phyloP scores from a whole-genome alignment of 2,797 vertebrate species.

The Neosilurus hyrtlii region DNA sequence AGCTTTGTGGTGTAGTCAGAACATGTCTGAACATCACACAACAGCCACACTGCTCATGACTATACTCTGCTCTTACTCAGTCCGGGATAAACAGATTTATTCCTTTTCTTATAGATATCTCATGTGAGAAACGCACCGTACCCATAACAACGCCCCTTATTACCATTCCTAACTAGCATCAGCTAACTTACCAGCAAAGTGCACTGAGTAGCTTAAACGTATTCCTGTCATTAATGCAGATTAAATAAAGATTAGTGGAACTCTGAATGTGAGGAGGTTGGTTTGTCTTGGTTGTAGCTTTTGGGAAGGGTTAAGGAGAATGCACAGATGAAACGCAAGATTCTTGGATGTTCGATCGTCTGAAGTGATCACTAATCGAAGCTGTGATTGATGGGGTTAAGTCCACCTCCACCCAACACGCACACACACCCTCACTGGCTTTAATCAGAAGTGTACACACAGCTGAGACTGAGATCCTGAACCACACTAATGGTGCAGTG shows the following conservation, averaged over 20 bases:
- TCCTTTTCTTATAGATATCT: background rate
- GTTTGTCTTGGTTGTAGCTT: background rate
- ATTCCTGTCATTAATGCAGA: background rate
- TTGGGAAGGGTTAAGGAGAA: too few relatives aligned
- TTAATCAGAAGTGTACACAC: constrained; percentile 74
- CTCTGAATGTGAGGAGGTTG: background rate
- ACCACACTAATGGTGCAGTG: background rate
- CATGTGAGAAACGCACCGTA: background rate
- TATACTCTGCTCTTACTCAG: background rate
- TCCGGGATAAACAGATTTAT: too few relatives aligned
- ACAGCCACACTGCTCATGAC: constrained; percentile 49
- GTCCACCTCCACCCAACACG: constrained; percentile 45
- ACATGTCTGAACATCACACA: constrained; percentile 13
- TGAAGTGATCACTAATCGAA: constrained; percentile 57
- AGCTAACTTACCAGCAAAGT: background rate
- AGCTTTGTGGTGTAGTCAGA: background rate
- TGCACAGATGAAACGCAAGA: background rate
- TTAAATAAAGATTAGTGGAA: background rate
- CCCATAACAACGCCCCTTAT: background rate
- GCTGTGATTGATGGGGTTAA: constrained; percentile 69
- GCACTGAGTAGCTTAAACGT: background rate
- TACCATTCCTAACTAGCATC: background rate
- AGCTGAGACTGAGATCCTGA: constrained; percentile 62
- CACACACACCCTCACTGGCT: constrained; percentile 22
- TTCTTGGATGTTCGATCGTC: background rate